Base-by-base conservation (phyloP, 2,797 vertebrate species). In the Orientallactaga sibirica region DNA sequence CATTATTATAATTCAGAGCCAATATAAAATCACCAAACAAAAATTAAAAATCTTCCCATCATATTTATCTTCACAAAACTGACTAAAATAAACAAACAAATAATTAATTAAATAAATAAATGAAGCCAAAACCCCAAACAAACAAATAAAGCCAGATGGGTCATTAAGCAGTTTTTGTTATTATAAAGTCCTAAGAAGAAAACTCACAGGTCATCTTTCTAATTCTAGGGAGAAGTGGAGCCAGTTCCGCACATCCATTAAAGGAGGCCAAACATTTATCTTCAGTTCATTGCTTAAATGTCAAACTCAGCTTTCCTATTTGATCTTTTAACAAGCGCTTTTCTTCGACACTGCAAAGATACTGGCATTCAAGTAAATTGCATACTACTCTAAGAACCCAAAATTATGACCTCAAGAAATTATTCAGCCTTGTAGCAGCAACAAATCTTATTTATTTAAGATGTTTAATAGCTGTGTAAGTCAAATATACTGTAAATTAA, bases 361-460 rank as follows among this genome's bases (percentile, higher is more conserved):
- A 19, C 52, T 61, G 52, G 27, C 20, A 91, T 64, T 16, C 77
- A 94, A 81, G 1, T 68, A 81, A 95, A 61, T 0, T 87, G 9
- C 5, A 95, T 75, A 91, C 1, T 75, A 14, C 41, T 37, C 37
- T 92, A 91, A 86, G 10, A 90, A 88, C 62, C 3, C 94, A 84
- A 89, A 87, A 55, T 22, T 48, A 10, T 73, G 58, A 93, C 55
- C 71, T 78, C 27, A 79, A 80, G 73, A 92, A 96, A 89, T 89
- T 91, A 84, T 52, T 41, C 7, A 79, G 55, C 18, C 18, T 81
- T n/a, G 37, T 88, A 29, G 29, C 20, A 90, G 67, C 8, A 29
- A 93, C 78, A 75, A 85, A 25, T 88, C 75, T 66, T 37, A 90
- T 25, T 92, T 76, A 81, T 1, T 88, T 7, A 92, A 90, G 43